Evolutionary conservation across 37 sponge, comb jelly and placozoan species (phyloP).

Genomic region (Eunapius fragilis): DNA sequence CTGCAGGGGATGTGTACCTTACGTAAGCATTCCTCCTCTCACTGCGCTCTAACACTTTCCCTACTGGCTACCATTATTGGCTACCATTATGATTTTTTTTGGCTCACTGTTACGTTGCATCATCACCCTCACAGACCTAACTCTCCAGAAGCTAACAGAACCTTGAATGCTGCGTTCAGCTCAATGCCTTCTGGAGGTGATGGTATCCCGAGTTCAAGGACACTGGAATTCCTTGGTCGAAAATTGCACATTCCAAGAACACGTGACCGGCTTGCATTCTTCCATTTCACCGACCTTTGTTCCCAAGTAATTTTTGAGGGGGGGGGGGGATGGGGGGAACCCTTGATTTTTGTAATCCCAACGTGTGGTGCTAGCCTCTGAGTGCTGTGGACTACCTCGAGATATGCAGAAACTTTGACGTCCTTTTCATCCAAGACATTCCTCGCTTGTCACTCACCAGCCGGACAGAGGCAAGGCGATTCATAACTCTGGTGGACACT

Average conservation of each 20-base stretch:
- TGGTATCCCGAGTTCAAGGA: not conserved
- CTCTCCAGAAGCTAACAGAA: constrained; percentile 20
- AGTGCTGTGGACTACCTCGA: constrained; percentile 87
- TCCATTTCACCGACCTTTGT: constrained; percentile 75
- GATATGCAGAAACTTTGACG: constrained; percentile 57
- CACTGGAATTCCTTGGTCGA: constrained; percentile 66
- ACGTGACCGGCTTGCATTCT: constrained; percentile 48
- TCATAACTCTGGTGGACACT: constrained; percentile 85
- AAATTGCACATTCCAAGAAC: constrained; percentile 57
- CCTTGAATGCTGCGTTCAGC: not conserved
- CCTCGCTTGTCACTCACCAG: constrained; percentile 65
- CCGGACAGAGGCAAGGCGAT: constrained; percentile 69
- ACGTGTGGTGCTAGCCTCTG: constrained; percentile 30
- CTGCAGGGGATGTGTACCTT: constrained; percentile 62
- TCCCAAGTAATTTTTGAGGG: constrained; percentile 37
- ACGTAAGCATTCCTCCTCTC: constrained; percentile 14
- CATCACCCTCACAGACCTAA: constrained; percentile 35
- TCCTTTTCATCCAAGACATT: constrained; percentile 71
- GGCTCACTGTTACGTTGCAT: not conserved
- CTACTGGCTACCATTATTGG: too few relatives aligned
- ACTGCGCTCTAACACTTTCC: too few relatives aligned
- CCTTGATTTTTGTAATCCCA: not conserved
- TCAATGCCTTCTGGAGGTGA: not conserved
- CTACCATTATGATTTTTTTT: too few relatives aligned
- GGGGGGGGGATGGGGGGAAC: not conserved